Evolutionary conservation across 2,797 vertebrate species (phyloP), one percentile per base, ranked within the genome.

Genomic region (Apogon hyalosoma): DNA sequence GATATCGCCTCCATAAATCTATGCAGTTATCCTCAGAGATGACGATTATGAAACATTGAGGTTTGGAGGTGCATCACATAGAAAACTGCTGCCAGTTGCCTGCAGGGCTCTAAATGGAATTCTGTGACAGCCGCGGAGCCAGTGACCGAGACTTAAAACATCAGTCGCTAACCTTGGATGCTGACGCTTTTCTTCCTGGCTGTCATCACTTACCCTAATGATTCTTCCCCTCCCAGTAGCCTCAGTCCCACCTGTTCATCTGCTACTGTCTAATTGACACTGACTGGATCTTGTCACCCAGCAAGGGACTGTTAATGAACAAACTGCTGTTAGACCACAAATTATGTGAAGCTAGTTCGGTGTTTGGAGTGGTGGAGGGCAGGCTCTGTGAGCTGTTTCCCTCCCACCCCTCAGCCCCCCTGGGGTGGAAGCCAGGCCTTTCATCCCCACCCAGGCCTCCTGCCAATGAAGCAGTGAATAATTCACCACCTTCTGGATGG

Each of bases 401-500:
- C 85, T 88, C 87, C 87, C 63, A 52, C 72, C 80, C 63, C 53
- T 61, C 58, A 45, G 55, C 61, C 69, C 70, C 72, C 77, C 70
- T 41, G 71, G 79, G 75, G 74, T 31, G 18, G 55, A 67, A 83
- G 85, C 87, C 87, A 84, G 81, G 77, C 73, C 87, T 93, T 93
- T 92, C 83, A 92, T 92, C 85, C 82, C 78, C 73, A 52, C 75
- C 33, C 49, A 84, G 75, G 77, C 74, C 79, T 70, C 69, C 74
- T 88, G 91, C 88, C 90, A 93, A 83, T 72, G 58, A 45, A 80
- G 69, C 42, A 13, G 82, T 92, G 82, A 93, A 93, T 92, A 88
- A 93, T 92, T 90, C 77, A 93, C 81, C 58, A 84, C 90, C 91
- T 90, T 93, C 90, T 91, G 86, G 85, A 86, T 61, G 43, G 61